These are phyloP conservation scores for Matsumurasca onukii DNA, from an alignment of 1,140 invertebrate species.

Conservation along the genomic window DNA sequence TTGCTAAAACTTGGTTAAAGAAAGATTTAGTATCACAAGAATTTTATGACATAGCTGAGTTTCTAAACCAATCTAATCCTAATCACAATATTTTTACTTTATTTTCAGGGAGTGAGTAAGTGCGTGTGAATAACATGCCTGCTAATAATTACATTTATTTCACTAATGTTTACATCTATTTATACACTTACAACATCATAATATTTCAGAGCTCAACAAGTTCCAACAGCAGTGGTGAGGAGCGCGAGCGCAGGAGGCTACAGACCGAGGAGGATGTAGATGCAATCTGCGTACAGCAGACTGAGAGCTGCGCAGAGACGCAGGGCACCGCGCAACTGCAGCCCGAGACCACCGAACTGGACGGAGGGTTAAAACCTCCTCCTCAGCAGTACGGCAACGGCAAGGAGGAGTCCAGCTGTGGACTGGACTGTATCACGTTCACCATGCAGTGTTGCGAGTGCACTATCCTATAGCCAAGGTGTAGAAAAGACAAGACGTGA, in stretches of 20 bases:
- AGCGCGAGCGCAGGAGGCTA: neutral
- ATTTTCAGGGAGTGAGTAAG: too few relatives aligned
- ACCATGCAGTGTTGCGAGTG: slow-evolving; percentile 21
- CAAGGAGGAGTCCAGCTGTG: slow-evolving; percentile 10
- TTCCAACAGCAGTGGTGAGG: neutral
- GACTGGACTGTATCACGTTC: slow-evolving; percentile 6
- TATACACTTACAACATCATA: too few relatives aligned
- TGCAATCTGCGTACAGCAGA: slow-evolving; percentile 14
- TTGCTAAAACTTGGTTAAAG: too few relatives aligned
- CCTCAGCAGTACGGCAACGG: too few relatives aligned
- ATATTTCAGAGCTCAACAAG: slow-evolving; percentile 16
- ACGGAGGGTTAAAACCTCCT: neutral
- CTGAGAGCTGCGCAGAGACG: neutral
- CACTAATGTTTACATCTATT: too few relatives aligned
- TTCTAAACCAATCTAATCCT: too few relatives aligned
- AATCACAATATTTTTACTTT: too few relatives aligned
- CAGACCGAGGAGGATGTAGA: neutral
- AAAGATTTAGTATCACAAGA: too few relatives aligned
- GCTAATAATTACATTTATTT: too few relatives aligned
- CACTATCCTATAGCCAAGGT: neutral
- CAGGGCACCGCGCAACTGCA: neutral
- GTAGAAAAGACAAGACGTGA: too few relatives aligned
- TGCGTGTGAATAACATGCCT: too few relatives aligned
- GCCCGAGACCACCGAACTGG: neutral
- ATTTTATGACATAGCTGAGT: too few relatives aligned